A percentile compares a stretch with the other conserved stretches of the same genome.
phyloP scores from a whole-genome alignment of 2,797 vertebrate species.

The Crypturellus tataupa region DNA sequence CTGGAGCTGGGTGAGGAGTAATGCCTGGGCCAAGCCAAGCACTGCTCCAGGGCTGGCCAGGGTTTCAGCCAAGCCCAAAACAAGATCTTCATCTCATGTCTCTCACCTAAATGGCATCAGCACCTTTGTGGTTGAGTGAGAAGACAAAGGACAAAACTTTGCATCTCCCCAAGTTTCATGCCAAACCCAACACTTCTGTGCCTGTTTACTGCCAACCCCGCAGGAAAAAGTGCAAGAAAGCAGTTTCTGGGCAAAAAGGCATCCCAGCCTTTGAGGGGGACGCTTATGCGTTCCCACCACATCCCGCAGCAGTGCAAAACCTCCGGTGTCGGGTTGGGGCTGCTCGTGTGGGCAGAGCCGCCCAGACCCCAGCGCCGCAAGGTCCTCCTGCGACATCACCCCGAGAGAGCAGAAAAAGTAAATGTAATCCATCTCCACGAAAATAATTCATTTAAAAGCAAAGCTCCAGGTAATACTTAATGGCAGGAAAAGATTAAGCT shows the following conservation, averaged over 20 bases:
- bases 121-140: not conserved
- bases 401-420: not conserved
- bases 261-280: too few species aligned
- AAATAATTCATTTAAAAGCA: not conserved
- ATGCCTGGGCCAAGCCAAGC: not conserved
- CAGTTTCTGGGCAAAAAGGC: too few species aligned
- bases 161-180: not conserved
- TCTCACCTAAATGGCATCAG: not conserved
- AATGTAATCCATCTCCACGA: not conserved
- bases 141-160: not conserved
- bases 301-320: not conserved
- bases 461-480: not conserved
- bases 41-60: not conserved
- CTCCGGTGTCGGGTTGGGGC: fast-evolving
- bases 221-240: too few species aligned
- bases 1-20: too few species aligned
- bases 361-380: fast-evolving
- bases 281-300: fast-evolving
- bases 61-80: not conserved
- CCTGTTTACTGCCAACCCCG: not conserved
- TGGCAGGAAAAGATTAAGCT: not conserved
- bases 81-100: not conserved
- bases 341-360: not conserved
- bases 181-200: not conserved
- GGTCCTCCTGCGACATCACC: not conserved